Base-by-base conservation (phyloP, 1,140 invertebrate genomes). In the Papilio machaon region DNA sequence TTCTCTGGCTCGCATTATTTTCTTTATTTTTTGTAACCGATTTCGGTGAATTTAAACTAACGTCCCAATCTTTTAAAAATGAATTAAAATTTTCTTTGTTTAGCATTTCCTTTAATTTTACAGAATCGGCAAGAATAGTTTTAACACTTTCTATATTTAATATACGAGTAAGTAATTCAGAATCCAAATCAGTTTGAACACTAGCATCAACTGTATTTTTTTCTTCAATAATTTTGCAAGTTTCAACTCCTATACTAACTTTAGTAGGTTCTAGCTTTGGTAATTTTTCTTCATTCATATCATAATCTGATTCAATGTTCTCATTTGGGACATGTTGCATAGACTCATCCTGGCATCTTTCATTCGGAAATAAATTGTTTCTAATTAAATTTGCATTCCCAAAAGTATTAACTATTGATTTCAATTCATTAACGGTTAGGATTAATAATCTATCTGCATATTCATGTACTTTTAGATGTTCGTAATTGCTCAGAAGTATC, bases 401-500 rank as follows among this genome's bases (percentile, higher is more conserved):
- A 11, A 70, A 30, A 35, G 60, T 64, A 64, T 64, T 64, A 15
- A 70, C 64, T 15, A 70, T 35, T 7, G 11, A 13, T 70, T 70
- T 35, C 5, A 70, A 15, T 70, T 70, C 13, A 35, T 70, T 70
- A 35, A 38, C 9, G 13, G 30, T 15, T 2, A 70, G 35, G 5
- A 70, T 70, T 17, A 35, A 30, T 15, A 70, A 17, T 11, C 13
- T 30, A 35, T 35, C 30, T 17, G 30, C 30, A 70, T 70, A 13
- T 70, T 70, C 6, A 17, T 70, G 5, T 15, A 7, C 0, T 35
- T 35, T 70, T 35, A 70, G 9, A 17, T 15, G 11, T 35, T 70
- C 6, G 35, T 30, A 7, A 70, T 70, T 70, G 64, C 64, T 70
- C 64, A 70, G 30, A 35, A 70, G 64, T 70, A 70, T 70, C 64